Evolutionary conservation across 2,113 vertebrate genomes (phyloP).

Genomic region (Sebastes fasciatus): DNA sequence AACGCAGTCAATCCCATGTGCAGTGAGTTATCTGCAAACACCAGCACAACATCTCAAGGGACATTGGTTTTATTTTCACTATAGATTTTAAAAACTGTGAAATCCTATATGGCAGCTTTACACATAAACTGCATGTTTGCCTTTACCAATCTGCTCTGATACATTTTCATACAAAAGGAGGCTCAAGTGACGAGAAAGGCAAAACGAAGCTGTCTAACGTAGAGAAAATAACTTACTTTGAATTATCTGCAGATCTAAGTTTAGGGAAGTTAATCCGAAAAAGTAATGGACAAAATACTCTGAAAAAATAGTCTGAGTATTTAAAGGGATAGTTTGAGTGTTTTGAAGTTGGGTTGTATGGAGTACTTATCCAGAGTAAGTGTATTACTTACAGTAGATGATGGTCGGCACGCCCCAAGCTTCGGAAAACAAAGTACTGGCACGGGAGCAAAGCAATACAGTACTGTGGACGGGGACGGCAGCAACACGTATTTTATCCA

Average conservation of each 20-base stretch:
- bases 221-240: not conserved
- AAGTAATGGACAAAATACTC: no score
- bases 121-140: constrained; percentile 1
- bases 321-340: no score
- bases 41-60: constrained; percentile 22
- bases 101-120: constrained; percentile 3
- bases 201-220: not conserved
- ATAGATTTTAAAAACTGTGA: not conserved
- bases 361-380: no score
- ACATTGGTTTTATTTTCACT: constrained; percentile 23
- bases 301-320: no score
- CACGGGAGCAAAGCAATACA: no score
- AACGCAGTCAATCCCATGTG: not conserved
- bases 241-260: not conserved
- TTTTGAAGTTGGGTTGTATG: no score
- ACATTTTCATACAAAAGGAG: not conserved
- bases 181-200: not conserved
- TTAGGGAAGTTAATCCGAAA: not conserved
- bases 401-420: no score
- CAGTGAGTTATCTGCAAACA: constrained; percentile 30
- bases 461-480: no score
- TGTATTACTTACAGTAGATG: no score
- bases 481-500: no score
- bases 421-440: no score
- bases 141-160: not conserved